Conservation (phyloP, 2,888 invertebrate species). For the Thymelicus lineola region DNA sequence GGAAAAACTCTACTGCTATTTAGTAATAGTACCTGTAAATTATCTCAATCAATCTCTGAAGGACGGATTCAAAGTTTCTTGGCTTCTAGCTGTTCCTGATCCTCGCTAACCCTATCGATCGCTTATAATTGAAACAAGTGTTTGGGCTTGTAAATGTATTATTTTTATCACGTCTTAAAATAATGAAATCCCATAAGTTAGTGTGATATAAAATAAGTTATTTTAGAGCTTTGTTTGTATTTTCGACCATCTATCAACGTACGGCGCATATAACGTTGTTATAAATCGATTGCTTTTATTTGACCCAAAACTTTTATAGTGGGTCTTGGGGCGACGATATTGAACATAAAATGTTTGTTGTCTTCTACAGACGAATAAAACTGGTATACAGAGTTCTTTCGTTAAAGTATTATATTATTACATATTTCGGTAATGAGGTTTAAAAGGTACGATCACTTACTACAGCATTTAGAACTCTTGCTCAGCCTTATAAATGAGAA, state of each 20-base stretch:
- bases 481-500: too few relatives aligned
- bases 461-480: too few relatives aligned
- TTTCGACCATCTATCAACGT: slow-evolving; percentile 34
- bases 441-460: too few relatives aligned
- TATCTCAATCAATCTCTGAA: not conserved
- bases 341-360: slow-evolving; percentile 10
- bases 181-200: not conserved
- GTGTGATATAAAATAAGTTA: slow-evolving; percentile 19
- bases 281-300: slow-evolving; percentile 49
- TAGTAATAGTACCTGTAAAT: too few relatives aligned
- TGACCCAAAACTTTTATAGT: slow-evolving; percentile 43
- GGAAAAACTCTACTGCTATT: too few relatives aligned
- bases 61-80: not conserved
- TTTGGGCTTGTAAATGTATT: not conserved
- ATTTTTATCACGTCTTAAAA: slow-evolving; percentile 9
- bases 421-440: too few relatives aligned
- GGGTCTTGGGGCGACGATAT: not conserved
- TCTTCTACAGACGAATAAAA: not conserved
- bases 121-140: not conserved
- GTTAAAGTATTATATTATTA: not conserved
- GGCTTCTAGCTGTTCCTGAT: too few relatives aligned
- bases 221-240: slow-evolving; percentile 34
- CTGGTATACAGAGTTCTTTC: not conserved
- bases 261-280: slow-evolving; percentile 40
- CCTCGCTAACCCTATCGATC: not conserved